Conservation (phyloP, 2,113 vertebrate genomes). For the Lycocorax pyrrhopterus region DNA sequence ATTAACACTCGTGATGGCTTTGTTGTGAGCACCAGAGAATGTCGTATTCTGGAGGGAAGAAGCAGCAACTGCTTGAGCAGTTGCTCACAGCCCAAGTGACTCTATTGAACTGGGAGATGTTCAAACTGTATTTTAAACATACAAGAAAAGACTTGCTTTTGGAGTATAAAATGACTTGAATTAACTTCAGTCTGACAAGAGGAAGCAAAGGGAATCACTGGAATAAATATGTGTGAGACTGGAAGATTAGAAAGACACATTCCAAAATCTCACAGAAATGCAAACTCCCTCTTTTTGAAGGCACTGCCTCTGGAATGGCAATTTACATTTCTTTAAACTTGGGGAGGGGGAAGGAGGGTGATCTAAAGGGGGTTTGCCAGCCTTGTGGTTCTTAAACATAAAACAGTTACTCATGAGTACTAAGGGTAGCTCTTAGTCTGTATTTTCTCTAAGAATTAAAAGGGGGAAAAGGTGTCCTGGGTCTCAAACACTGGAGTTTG, state of each 20-base stretch:
- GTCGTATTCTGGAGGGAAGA: neutral
- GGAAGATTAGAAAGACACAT: neutral
- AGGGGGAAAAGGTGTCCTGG: fast-evolving
- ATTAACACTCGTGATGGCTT: slow-evolving; percentile 16
- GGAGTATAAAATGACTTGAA: slow-evolving; percentile 6
- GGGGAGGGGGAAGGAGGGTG: neutral
- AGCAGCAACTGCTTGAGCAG: neutral
- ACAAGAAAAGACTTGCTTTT: neutral
- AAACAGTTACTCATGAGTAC: neutral
- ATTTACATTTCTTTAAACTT: neutral
- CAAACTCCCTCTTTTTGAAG: neutral
- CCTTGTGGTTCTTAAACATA: neutral
- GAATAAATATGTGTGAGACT: neutral
- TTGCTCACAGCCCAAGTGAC: neutral
- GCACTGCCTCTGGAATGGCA: neutral
- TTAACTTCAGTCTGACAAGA: slow-evolving; percentile 22
- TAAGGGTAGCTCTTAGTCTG: neutral
- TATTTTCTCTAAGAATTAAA: neutral
- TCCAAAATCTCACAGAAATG: neutral
- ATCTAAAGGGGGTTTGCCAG: neutral
- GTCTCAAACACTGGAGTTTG: neutral
- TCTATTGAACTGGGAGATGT: slow-evolving; percentile 8
- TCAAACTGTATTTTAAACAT: slow-evolving; percentile 23
- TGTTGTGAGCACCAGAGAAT: slow-evolving; percentile 10
- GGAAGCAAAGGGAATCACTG: neutral